Evolutionary conservation across 2,888 invertebrate species (phyloP), one percentile per base, ranked within the genome.

Genomic region (Tetragnatha montana): DNA sequence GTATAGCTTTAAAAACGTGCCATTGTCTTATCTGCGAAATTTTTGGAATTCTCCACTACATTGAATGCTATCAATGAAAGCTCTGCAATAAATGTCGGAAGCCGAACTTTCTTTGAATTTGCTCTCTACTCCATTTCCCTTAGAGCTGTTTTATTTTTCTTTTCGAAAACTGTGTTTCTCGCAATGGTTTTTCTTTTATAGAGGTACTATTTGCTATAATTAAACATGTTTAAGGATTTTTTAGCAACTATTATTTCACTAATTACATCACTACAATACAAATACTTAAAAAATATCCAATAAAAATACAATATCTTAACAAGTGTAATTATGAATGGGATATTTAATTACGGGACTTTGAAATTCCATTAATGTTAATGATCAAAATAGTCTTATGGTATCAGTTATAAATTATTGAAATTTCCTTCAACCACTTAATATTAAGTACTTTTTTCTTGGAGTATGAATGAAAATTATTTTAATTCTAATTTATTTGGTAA

Each of bases 1-100:
- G 35, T 76, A n/a, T n/a, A 69, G 47, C 75, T 47, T 84, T 76
- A 8, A 51, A 51, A 68, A 84, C 51, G 47, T 70, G 75, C 69
- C 81, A 76, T 81, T 87, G 81, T 76, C 70, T 81, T 87, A 22
- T 49, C 14, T 17, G 19, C 6, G 68, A 81, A 78, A 87, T 70
- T 50, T 47, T 50, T 51, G 10, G 21, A 80, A 81, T 87, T 50
- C 69, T 75, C 49, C 60, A 50, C 50, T 74, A 81, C 81, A 87
- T 87, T 19, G 80, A 86, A 86, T 73, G 71, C 51, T 51, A 74
- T 73, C 79, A 80, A 86, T 79, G 80, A 80, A 74, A 80, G 51
- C n/a, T n/a, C n/a, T 60, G 76, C 71, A 79, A 75, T 83, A 76
- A 76, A 83, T 75, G 83, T 76, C 74, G 49, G 47, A 35, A 60